phyloP scores from a whole-genome alignment of 2,113 vertebrate genomes.

The Siphamia tubifer region DNA sequence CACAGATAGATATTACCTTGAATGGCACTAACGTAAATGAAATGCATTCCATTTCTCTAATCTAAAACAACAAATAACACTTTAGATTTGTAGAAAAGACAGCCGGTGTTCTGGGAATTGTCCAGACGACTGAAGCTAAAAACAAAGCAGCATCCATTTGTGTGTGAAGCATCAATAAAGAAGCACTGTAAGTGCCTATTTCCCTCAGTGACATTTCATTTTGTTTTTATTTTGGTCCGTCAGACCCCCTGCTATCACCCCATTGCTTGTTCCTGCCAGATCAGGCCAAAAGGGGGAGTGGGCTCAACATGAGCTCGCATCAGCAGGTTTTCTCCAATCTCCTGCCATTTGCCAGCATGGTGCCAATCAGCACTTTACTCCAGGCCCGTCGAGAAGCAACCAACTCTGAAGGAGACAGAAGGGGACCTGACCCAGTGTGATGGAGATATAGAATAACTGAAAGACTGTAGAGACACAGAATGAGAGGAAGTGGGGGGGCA shows the following conservation, averaged over 20 bases:
- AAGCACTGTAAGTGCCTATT: constrained; percentile 1
- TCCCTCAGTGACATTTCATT: constrained; percentile 17
- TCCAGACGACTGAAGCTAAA: not conserved
- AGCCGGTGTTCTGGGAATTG: not conserved
- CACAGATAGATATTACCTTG: not conserved
- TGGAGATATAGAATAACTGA: constrained; percentile 37
- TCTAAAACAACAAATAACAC: not conserved
- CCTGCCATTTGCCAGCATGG: constrained; percentile 69
- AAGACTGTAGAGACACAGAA: constrained; percentile 22
- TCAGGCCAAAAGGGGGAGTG: constrained; percentile 30
- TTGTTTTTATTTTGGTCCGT: constrained; percentile 24
- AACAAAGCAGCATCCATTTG: constrained; percentile 16
- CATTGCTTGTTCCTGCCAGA: constrained; percentile 47
- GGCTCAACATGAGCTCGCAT: constrained; percentile 31
- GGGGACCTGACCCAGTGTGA: constrained; percentile 46
- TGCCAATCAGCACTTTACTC: constrained; percentile 78
- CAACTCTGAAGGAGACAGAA: constrained; percentile 60
- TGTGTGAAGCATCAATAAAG: constrained; percentile 16
- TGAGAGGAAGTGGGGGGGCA: constrained; percentile 28
- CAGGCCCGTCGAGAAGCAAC: constrained; percentile 59
- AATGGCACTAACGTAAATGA: too few species aligned
- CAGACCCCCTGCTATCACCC: not conserved
- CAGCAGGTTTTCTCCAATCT: constrained; percentile 48
- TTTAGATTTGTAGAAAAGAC: not conserved
- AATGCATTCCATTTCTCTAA: not conserved